Base-by-base conservation (phyloP, 2,888 invertebrate genomes). In the Nomada fucata region DNA sequence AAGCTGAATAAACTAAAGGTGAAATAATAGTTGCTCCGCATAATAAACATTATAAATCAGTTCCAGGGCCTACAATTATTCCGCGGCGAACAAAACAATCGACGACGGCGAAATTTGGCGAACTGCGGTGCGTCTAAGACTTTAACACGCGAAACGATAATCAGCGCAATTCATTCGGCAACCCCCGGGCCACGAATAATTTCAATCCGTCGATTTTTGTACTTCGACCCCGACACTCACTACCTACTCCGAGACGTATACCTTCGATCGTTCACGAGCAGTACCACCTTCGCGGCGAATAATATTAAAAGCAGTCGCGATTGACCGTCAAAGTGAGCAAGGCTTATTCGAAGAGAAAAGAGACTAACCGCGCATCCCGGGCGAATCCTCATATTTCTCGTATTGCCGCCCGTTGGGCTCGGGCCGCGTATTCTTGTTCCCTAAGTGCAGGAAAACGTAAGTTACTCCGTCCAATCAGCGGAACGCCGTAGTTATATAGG, bases 401-500 rank as follows among this genome's bases (percentile, higher is more conserved):
- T 88, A 91, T 89, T 91, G 91, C 91, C 91, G 92, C 92, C 92
- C 92, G 90, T 88, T 71, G 91, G 92, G 89, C 90, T 90, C 88
- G 90, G 92, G 90, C 91, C 89, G 90, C 90, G 90, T 91, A 88
- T 87, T 91, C 86, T 91, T 87, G 90, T 90, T 91, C 90, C 91
- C 93, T 91, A 89, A 90, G 84, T 90, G 89, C 91, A 91, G 91
- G 91, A 91, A 92, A 92, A 91, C 92, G 91, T 91, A 90, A 90
- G 89, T 92, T 89, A 93, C 93, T 93, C 93, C 91, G 92, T 88
- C 90, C 93, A 94, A 94, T 93, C 91, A 93, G 91, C 90, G 93
- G 92, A 93, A 93, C 93, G 92, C 83, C 92, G 92, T 89, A 86
- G 93, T 93, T 93, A 92, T 93, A 93, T 93, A 93, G 93, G 93